These are phyloP conservation scores for Rousettus leschenaultii DNA, from an alignment of 2,113 vertebrate species.

Conservation along the genomic window DNA sequence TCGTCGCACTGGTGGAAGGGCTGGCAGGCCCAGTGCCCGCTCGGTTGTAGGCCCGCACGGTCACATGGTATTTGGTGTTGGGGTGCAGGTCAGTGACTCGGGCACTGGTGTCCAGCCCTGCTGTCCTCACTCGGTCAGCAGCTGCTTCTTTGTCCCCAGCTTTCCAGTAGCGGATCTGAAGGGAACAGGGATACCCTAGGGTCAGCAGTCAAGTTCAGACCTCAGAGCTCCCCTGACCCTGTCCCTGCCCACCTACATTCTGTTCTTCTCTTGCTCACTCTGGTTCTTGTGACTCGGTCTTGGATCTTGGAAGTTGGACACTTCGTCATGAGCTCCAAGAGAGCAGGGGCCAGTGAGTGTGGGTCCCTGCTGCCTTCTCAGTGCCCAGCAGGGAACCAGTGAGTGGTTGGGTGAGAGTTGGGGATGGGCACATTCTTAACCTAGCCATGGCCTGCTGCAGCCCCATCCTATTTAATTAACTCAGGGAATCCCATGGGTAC, in stretches of 20 bases:
- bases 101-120: slow-evolving; percentile 88
- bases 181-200: rapidly evolving
- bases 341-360: background rate
- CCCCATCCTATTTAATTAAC: background rate
- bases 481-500: too few species aligned
- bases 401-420: background rate
- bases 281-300: background rate
- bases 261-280: background rate
- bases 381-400: background rate
- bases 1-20: slow-evolving; percentile 86
- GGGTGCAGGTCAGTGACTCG: slow-evolving; percentile 88
- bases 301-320: background rate
- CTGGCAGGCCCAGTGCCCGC: slow-evolving; percentile 94
- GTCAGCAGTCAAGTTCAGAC: background rate
- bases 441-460: rapidly evolving
- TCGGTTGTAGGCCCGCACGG: slow-evolving; percentile 94
- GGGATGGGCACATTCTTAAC: background rate
- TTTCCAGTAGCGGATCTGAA: slow-evolving; percentile 96
- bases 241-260: background rate
- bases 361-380: background rate
- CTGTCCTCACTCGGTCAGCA: slow-evolving; percentile 93
- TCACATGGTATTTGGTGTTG: slow-evolving; percentile 93
- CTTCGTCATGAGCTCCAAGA: background rate
- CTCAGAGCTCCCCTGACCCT: background rate
- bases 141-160: slow-evolving; percentile 94